These are phyloP conservation scores for Drosophila ustulata DNA, from an alignment of 2,888 invertebrate species.

Conservation along the genomic window DNA sequence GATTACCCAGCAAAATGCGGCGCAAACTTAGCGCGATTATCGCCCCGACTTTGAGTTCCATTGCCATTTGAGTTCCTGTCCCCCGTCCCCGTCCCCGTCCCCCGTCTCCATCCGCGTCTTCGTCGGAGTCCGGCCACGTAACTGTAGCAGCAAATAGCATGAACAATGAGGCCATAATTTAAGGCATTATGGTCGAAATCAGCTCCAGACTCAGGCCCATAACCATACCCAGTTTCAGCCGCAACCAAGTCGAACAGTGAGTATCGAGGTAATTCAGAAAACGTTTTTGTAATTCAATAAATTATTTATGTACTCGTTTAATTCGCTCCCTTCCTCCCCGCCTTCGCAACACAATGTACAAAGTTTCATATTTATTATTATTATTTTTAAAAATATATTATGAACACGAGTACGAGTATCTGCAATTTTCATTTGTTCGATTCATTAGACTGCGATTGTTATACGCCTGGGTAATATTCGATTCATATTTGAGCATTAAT, in stretches of 20 bases:
- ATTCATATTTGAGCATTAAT: conserved; percentile 27
- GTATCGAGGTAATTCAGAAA: conserved; percentile 56
- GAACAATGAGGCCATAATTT: conserved; percentile 77
- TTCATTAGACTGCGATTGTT: conserved; percentile 72
- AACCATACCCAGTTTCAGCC: conserved; percentile 5
- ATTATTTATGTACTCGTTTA: conserved; percentile 74
- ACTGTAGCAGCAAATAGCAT: conserved; percentile 40
- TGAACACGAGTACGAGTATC: conserved; percentile 10
- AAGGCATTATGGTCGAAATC: conserved; percentile 71
- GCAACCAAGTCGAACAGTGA: conserved; percentile 10
- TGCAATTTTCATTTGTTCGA: conserved; percentile 50
- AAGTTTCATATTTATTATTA: conserved; percentile 40
- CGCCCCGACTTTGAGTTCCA: conserved; percentile 53
- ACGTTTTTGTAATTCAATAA: conserved; percentile 69
- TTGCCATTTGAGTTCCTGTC: conserved; percentile 23
- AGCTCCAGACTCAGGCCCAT: conserved; percentile 10
- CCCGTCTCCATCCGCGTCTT: background rate
- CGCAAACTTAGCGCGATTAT: conserved; percentile 66
- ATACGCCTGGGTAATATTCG: conserved; percentile 38
- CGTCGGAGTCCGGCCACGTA: conserved; percentile 29
- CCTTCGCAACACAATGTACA: background rate
- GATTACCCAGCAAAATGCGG: conserved; percentile 67
- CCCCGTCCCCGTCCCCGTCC: too few relatives aligned
- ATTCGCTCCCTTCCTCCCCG: conserved; percentile 24
- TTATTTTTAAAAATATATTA: conserved; percentile 44